A percentile compares a stretch with the other conserved stretches of the same genome.
These are phyloP conservation scores for Tachina lurida DNA, from an alignment of 2,888 invertebrate genomes.

Conservation along the genomic window DNA sequence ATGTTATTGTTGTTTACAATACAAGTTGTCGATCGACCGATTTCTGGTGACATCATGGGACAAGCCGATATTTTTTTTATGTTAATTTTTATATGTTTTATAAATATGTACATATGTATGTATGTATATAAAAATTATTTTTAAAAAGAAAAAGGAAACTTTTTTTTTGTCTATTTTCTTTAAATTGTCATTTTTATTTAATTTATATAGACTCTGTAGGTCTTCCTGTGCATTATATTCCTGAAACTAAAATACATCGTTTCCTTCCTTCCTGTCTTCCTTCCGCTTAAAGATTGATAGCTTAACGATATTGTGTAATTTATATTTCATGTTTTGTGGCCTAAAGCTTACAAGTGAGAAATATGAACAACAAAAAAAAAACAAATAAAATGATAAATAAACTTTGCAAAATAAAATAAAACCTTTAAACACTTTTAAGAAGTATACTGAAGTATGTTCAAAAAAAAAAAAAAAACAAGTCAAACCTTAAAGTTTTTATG, in stretches of 20 bases:
- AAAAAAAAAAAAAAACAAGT: constrained; percentile 1
- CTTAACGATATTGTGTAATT: constrained; percentile 7
- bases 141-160: no score
- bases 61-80: no score
- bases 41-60: no score
- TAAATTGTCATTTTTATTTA: background rate
- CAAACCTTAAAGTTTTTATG: constrained; percentile 21
- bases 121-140: no score
- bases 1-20: no score
- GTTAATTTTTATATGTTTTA: no score
- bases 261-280: background rate
- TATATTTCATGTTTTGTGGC: background rate
- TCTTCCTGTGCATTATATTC: background rate
- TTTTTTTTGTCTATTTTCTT: background rate
- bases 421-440: background rate
- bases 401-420: background rate
- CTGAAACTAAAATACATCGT: background rate
- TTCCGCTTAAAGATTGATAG: background rate
- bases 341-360: background rate
- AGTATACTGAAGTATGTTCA: background rate
- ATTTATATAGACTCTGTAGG: background rate
- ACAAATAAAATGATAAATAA: background rate
- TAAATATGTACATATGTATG: no score
- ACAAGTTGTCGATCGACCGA: no score
- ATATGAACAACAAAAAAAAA: background rate